Percentiles rank a stretch among this genome's conserved stretches.
Conservation (phyloP, 2,797 vertebrate genomes). For the Pteropus rufus region DNA sequence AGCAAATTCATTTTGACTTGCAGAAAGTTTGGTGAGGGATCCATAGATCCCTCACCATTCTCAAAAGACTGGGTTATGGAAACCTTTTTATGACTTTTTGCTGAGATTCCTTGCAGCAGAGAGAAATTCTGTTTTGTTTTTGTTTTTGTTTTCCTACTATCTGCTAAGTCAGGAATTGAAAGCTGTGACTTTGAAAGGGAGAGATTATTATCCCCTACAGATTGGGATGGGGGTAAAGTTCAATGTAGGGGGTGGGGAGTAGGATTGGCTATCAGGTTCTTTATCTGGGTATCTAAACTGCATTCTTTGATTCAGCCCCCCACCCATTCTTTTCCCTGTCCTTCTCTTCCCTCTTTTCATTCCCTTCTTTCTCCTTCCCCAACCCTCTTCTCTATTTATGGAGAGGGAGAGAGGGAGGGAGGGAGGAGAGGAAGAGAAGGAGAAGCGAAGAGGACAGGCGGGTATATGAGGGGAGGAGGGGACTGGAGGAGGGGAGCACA, state of each 20-base stretch:
- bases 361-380: background rate
- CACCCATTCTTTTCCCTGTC: accelerated
- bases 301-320: background rate
- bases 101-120: background rate
- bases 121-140: background rate
- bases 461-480: background rate
- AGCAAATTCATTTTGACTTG: constrained; percentile 44
- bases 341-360: background rate
- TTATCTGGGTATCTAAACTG: background rate
- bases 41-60: background rate
- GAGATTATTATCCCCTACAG: background rate
- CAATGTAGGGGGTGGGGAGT: accelerated
- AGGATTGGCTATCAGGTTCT: background rate
- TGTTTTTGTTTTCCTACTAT: too few species aligned
- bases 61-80: background rate
- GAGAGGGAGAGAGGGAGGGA: background rate
- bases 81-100: background rate
- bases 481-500: too few species aligned
- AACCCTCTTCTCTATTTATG: background rate
- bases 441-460: too few species aligned
- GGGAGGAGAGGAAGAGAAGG: too few species aligned
- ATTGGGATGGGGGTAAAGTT: background rate
- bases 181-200: background rate
- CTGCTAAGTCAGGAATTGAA: background rate
- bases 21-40: background rate